Evolutionary conservation across 2,888 invertebrate species (phyloP).

Genomic region (Heliconius cydno): DNA sequence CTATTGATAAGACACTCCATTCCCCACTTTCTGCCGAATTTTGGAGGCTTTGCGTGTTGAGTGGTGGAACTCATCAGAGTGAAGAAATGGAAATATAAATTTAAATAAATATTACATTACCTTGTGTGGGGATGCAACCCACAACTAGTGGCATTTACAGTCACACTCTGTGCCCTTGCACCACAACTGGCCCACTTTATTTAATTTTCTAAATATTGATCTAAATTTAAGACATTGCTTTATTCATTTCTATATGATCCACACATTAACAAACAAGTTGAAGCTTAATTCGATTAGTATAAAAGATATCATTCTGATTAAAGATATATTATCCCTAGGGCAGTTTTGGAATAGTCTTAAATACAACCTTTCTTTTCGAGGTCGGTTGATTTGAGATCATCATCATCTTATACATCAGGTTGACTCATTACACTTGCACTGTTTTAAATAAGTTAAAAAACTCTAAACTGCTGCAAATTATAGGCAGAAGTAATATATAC

Average conservation of each 20-base stretch:
- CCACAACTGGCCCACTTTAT: too few relatives aligned
- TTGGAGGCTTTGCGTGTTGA: too few relatives aligned
- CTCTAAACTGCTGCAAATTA: background rate
- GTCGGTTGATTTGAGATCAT: slow-evolving; percentile 13
- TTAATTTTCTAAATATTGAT: background rate
- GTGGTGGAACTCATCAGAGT: too few relatives aligned
- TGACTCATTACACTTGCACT: slow-evolving; percentile 9
- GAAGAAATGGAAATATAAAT: too few relatives aligned
- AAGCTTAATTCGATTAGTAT: slow-evolving; percentile 3
- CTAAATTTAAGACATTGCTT: background rate
- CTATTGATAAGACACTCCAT: too few relatives aligned
- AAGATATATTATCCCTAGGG: slow-evolving; percentile 24
- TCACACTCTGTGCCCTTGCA: too few relatives aligned
- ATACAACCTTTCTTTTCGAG: slow-evolving; percentile 10
- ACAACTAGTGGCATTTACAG: too few relatives aligned
- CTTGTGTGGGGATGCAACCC: too few relatives aligned
- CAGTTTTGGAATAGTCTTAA: slow-evolving; percentile 20
- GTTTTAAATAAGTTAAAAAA: background rate
- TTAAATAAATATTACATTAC: too few relatives aligned
- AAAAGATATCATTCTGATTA: slow-evolving; percentile 5
- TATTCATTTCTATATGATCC: slow-evolving; percentile 1
- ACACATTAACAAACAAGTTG: background rate
- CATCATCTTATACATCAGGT: slow-evolving; percentile 18
- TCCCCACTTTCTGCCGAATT: too few relatives aligned
- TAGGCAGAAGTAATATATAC: background rate